Evolutionary conservation across 2,113 vertebrate species (phyloP).

Genomic region (Struthidea cinerea): DNA sequence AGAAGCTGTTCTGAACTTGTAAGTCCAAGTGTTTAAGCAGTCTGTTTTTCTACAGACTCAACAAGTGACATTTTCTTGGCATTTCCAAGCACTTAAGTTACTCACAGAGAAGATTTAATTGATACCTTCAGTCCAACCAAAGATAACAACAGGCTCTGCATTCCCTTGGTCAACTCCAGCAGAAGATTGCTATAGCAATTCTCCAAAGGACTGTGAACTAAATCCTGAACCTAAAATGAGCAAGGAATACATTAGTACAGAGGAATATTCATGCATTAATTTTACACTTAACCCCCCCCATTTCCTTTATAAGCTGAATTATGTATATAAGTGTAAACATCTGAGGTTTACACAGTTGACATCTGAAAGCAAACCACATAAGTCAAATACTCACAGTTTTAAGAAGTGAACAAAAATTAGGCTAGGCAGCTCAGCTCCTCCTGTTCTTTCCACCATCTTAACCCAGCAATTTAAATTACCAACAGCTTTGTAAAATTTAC

Average conservation of each 20-base stretch:
- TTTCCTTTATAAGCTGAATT: not conserved
- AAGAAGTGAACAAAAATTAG: not conserved
- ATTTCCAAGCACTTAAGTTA: not conserved
- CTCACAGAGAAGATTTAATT: slow-evolving; percentile 12
- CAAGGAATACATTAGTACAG: not conserved
- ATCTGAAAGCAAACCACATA: not conserved
- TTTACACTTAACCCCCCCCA: not conserved
- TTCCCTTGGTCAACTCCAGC: slow-evolving; percentile 75
- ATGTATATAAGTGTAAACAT: not conserved
- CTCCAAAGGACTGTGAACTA: slow-evolving; percentile 85
- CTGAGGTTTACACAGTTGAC: not conserved
- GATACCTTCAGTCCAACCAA: slow-evolving; percentile 89
- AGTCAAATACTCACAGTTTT: not conserved
- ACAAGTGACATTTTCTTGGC: not conserved
- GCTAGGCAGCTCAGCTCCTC: not conserved
- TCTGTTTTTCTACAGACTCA: not conserved
- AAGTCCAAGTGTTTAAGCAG: not conserved
- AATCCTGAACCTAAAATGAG: slow-evolving; percentile 74
- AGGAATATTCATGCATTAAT: not conserved
- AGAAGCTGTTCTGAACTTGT: not conserved
- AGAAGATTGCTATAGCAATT: slow-evolving; percentile 87
- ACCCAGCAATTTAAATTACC: not conserved
- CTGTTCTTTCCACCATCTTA: not conserved
- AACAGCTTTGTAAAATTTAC: slow-evolving; percentile 62
- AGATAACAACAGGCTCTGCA: slow-evolving; percentile 86